Base-by-base conservation (phyloP, 2,888 invertebrate genomes). In the Cataglyphis cursor region DNA sequence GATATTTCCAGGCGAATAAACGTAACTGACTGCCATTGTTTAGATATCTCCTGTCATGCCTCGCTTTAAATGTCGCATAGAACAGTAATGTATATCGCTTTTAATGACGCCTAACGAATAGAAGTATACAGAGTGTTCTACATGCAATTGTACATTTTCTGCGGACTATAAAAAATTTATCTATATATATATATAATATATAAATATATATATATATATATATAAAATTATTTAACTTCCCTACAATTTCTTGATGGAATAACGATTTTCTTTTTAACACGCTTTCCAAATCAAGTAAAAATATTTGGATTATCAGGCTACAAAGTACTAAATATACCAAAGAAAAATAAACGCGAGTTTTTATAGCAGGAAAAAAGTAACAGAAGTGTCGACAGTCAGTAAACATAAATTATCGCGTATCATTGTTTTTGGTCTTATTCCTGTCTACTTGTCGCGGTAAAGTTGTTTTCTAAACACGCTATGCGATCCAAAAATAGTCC, bases 11-110 rank as follows among this genome's bases (percentile, higher is more conserved):
- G 35, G 35, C 21, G 59, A 44, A 44, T 59, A 48, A 80, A 48
- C 59, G 70, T 35, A 80, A 80, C 70, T 80, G 78, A 70, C 70
- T 80, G 12, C 70, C 31, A 80, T 80, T 80, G 78, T 80, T 80
- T 80, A 80, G 70, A 80, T 80, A 80, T 80, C 44, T 59, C 59
- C 44, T 21, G 44, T 12, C 59, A 35, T 12, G 78, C 24, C 35
- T 35, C 59, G 78, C 59, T 80, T 68, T 80, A 80, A 80, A 80
- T 68, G 59, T 61, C 68, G 35, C 59, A 35, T 44, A 44, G 59
- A 31, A 12, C 24, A 38, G n/a, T 59, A 59, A 80, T 59, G 18
- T 80, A 68, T 70, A 59, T 64, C 38, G 31, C 59, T 80, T 61
- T 70, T 70, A 80, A 70, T 44, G 57, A 70, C n/a, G 24, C 21